Percentiles rank a stretch among this genome's conserved stretches.
Evolutionary conservation across 2,113 vertebrate species (phyloP).

Genomic region (Mustelus asterias): DNA sequence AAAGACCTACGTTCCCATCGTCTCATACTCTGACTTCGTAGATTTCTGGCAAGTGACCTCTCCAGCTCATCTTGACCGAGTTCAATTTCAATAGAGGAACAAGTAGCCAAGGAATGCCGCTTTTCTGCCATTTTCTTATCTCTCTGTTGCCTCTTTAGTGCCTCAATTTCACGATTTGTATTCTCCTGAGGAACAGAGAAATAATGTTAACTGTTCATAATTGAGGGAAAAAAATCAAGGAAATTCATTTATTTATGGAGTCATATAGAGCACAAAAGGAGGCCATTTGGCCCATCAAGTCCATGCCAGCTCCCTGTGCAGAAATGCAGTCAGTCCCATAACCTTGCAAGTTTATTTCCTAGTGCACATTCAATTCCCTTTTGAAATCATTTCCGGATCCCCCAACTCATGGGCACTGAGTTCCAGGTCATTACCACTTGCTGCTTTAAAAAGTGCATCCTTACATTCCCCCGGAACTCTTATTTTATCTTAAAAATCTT

Average conservation of each 20-base stretch:
- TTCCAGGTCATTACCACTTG: too few relatives aligned
- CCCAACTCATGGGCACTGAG: too few relatives aligned
- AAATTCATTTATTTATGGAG: neutral
- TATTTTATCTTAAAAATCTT: too few relatives aligned
- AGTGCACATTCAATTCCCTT: too few relatives aligned
- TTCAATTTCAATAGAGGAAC: slow-evolving; percentile 19
- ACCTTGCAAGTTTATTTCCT: too few relatives aligned
- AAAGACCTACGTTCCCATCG: neutral
- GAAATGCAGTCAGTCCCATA: too few relatives aligned
- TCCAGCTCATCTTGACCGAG: neutral
- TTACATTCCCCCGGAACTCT: too few relatives aligned
- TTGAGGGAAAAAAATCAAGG: neutral
- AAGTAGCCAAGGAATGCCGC: neutral
- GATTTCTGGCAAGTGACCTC: neutral
- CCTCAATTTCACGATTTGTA: slow-evolving; percentile 10
- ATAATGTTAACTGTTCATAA: neutral
- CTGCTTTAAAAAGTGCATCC: too few relatives aligned
- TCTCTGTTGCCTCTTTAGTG: slow-evolving; percentile 5
- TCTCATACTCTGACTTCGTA: neutral
- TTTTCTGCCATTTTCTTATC: slow-evolving; percentile 9
- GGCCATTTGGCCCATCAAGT: too few relatives aligned
- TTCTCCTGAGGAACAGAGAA: slow-evolving; percentile 19
- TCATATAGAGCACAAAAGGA: neutral
- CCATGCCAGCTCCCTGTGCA: too few relatives aligned
- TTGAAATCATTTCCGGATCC: too few relatives aligned